These are phyloP conservation scores for Pegoplata infirma DNA, from an alignment of 2,888 invertebrate species.

Conservation along the genomic window DNA sequence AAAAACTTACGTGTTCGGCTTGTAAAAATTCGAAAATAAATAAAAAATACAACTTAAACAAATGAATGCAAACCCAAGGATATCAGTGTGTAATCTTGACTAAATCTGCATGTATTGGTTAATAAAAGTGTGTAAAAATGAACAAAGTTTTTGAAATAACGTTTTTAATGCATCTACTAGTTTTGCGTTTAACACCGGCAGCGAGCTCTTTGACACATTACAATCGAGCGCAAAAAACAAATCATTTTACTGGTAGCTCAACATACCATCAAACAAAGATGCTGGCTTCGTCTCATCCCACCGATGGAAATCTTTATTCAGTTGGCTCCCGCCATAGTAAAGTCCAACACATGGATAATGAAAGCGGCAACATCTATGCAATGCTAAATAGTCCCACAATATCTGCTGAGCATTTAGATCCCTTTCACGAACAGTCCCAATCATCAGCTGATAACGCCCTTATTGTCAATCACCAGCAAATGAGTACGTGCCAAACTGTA, in stretches of 20 bases:
- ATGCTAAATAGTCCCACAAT: constrained; percentile 73
- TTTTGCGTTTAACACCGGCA: constrained; percentile 47
- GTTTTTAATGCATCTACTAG: constrained; percentile 49
- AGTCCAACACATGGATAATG: constrained; percentile 54
- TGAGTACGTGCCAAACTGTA: constrained; percentile 81
- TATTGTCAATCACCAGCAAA: constrained; percentile 68
- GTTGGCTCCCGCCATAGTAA: constrained; percentile 38
- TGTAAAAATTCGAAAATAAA: background rate
- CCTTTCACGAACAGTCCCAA: constrained; percentile 55
- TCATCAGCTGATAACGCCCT: constrained; percentile 65
- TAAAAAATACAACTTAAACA: background rate
- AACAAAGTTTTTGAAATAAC: constrained; percentile 39
- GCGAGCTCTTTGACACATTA: constrained; percentile 39
- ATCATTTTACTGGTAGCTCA: constrained; percentile 54
- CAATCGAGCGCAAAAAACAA: constrained; percentile 48
- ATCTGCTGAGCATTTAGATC: constrained; percentile 73
- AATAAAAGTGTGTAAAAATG: constrained; percentile 37
- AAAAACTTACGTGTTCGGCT: background rate
- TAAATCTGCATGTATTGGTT: constrained; percentile 4
- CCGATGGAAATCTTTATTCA: constrained; percentile 34
- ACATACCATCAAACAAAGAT: constrained; percentile 37
- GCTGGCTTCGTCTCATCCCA: constrained; percentile 49
- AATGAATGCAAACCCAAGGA: background rate
- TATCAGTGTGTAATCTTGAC: constrained; percentile 9
- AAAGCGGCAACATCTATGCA: constrained; percentile 71